These are phyloP conservation scores for Leistus spinibarbis DNA, from an alignment of 2,888 invertebrate species.

Conservation along the genomic window DNA sequence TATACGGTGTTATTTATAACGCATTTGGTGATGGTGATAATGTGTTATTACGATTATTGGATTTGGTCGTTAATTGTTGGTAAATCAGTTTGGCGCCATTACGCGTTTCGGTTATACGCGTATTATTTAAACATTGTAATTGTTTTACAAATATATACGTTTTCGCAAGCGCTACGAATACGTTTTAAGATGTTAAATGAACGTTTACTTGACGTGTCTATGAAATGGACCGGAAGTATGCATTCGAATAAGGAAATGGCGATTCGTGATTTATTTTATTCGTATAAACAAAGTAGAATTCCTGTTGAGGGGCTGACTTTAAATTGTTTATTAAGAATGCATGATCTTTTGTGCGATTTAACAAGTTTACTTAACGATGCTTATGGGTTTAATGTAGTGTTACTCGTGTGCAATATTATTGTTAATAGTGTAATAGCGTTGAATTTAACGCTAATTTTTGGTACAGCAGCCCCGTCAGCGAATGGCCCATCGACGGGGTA, in stretches of 20 bases:
- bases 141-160: constrained; percentile 21
- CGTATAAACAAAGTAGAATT: constrained; percentile 20
- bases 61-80: constrained; percentile 6
- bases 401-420: constrained; percentile 26
- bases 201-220: constrained; percentile 16
- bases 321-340: constrained; percentile 35
- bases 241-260: constrained; percentile 8
- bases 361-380: constrained; percentile 28
- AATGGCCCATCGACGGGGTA: not conserved
- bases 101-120: constrained; percentile 17
- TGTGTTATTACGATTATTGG: constrained; percentile 22
- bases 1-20: constrained; percentile 1
- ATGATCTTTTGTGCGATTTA: constrained; percentile 40
- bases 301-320: constrained; percentile 11
- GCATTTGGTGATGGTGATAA: constrained; percentile 12
- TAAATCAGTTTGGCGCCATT: constrained; percentile 11
- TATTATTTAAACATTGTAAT: constrained; percentile 17
- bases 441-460: constrained; percentile 32
- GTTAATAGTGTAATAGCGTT: constrained; percentile 33
- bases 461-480: not conserved
- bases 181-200: constrained; percentile 34
- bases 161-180: constrained; percentile 9
- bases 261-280: constrained; percentile 12
- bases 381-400: constrained; percentile 28
- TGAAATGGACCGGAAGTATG: constrained; percentile 12